These are phyloP conservation scores for Gastrophysa polygoni DNA, from an alignment of 2,888 invertebrate species.

Conservation along the genomic window DNA sequence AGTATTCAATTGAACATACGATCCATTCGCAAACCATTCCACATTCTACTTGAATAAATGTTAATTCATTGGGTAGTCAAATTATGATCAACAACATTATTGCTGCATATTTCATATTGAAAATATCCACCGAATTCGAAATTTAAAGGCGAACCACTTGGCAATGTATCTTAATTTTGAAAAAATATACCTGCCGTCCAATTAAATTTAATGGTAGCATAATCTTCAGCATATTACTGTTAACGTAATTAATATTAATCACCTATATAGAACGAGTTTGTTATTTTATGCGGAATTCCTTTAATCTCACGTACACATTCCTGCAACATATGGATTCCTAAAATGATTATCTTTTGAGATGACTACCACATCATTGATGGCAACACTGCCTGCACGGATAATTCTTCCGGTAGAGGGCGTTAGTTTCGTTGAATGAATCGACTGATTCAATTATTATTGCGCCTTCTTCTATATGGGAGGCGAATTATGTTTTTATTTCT, in stretches of 20 bases:
- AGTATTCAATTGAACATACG: too few species aligned
- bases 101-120: neutral
- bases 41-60: too few species aligned
- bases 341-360: slow-evolving; percentile 2
- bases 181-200: slow-evolving; percentile 16
- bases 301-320: slow-evolving; percentile 1
- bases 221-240: slow-evolving; percentile 19
- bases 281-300: slow-evolving; percentile 16
- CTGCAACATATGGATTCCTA: slow-evolving; percentile 5
- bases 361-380: slow-evolving; percentile 6
- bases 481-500: neutral
- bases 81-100: neutral
- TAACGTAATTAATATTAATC: slow-evolving; percentile 22
- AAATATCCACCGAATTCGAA: neutral
- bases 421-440: slow-evolving; percentile 1
- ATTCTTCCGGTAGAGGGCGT: slow-evolving; percentile 2
- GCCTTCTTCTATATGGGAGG: slow-evolving; percentile 1
- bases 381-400: slow-evolving; percentile 7
- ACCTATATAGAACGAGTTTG: slow-evolving; percentile 19
- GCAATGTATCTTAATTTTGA: slow-evolving; percentile 9
- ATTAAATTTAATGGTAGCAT: slow-evolving; percentile 21
- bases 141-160: slow-evolving; percentile 9
- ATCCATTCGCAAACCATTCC: too few species aligned
- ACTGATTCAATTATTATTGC: slow-evolving; percentile 3
- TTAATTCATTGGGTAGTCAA: neutral